phyloP scores from a whole-genome alignment of 2,888 invertebrate species.

The Callinectes sapidus region DNA sequence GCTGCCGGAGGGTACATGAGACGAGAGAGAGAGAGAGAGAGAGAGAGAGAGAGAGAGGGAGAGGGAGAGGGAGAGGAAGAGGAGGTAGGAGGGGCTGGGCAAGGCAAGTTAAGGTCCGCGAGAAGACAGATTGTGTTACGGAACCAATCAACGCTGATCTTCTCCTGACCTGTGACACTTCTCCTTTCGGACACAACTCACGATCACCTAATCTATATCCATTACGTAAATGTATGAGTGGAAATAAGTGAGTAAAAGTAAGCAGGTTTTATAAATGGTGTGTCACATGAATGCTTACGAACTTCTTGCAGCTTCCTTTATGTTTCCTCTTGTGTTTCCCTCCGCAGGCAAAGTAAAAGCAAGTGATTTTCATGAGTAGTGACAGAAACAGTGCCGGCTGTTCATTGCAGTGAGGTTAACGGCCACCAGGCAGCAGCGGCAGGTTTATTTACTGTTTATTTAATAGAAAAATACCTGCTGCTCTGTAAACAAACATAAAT shows the following conservation, averaged over 20 bases:
- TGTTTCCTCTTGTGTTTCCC: background rate
- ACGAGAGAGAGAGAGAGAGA: conserved; percentile 38
- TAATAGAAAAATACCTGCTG: background rate
- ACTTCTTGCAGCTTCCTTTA: no score
- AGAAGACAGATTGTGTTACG: background rate
- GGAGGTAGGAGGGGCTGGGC: background rate
- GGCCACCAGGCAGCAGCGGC: background rate
- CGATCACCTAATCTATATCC: background rate
- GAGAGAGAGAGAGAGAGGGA: conserved; percentile 15
- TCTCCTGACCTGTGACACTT: background rate
- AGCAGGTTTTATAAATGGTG: no score
- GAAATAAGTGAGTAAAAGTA: no score
- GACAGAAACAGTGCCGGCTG: background rate
- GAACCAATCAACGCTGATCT: background rate
- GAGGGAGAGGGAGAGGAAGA: background rate
- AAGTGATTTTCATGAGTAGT: background rate
- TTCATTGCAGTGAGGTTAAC: background rate
- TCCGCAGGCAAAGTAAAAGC: background rate
- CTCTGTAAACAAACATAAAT: conserved; percentile 10
- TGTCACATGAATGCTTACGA: no score
- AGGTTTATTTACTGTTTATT: background rate
- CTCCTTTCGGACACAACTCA: background rate
- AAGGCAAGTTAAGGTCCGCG: background rate
- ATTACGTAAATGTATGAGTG: no score
- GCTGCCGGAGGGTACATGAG: conserved; percentile 41